Base-by-base conservation (phyloP, 2,797 vertebrate species). In the Microtus agrestis region DNA sequence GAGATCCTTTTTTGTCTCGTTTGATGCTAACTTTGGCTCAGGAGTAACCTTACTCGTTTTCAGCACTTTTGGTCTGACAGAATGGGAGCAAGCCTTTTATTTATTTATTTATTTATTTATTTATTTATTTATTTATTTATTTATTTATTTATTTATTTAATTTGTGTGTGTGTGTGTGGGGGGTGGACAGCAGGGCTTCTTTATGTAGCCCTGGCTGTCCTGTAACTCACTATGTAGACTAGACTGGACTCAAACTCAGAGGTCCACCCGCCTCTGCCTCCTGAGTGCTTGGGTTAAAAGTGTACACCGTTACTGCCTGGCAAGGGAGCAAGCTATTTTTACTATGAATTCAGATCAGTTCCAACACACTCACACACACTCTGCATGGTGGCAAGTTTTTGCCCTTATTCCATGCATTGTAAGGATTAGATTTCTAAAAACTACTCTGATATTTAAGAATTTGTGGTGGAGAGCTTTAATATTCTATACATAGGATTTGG, bases 351-450 rank as follows among this genome's bases (percentile, higher is more conserved):
- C 56, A 51, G 59, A 63, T 96, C 31, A 91, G 3, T 61, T 65
- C 10, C 59, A 87, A 79, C 31, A 73, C 65, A 78, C 59, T 23
- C 71, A 73, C 3, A 37, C 37, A 43, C 11, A 93, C 76, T 27
- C 10, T 95, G 27, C 40, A 5, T 77, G 76, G 37, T 85, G 46
- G 51, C 48, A 85, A 84, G 94, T 95, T 95, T 91, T 94, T 74
- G 51, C 10, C 51, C 43, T 87, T 71, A 37, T 81, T 91, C 25
- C 91, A 19, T 51, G 80, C 51, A 40, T 93, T 51, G 74, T 69
- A 90, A 94, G 71, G 40, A 15, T 86, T 86, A 95, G 48, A 54
- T 85, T 96, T 95, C 29, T 81, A 77, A 91, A 93, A 90, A 93
- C 25, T 80, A 21, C 4, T 14, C 78, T 81, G 61, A 40, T 79